Percentiles rank a stretch among this genome's conserved stretches.
These are phyloP conservation scores for Huso huso DNA, from an alignment of 2,797 vertebrate species.

Conservation along the genomic window DNA sequence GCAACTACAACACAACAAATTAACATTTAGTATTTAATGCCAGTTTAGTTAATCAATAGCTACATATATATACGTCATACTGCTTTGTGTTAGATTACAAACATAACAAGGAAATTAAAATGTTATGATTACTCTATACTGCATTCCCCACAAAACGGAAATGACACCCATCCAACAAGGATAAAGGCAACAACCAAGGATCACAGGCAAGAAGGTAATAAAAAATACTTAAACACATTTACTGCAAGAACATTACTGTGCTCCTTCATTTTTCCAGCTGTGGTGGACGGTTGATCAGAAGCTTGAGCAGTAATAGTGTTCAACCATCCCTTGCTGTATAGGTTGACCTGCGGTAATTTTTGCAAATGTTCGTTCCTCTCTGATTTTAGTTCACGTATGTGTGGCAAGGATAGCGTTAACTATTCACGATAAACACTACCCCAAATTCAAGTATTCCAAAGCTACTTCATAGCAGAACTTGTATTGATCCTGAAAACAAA, in stretches of 20 bases:
- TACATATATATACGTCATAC: conserved; percentile 49
- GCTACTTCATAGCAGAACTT: conserved; percentile 98
- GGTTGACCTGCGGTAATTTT: conserved; percentile 9
- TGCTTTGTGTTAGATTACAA: conserved; percentile 65
- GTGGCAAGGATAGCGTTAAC: conserved; percentile 6
- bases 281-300: conserved; percentile 41
- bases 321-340: conserved; percentile 37
- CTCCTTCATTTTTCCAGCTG: conserved; percentile 52
- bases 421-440: conserved; percentile 49
- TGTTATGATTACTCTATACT: conserved; percentile 68
- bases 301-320: conserved; percentile 33
- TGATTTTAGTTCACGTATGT: conserved; percentile 34
- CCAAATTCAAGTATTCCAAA: conserved; percentile 93
- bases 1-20: conserved; percentile 64
- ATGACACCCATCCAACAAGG: conserved; percentile 61
- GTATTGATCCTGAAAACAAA: conserved; percentile 80
- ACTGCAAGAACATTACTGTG: conserved; percentile 71
- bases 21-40: conserved; percentile 63
- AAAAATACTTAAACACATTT: conserved; percentile 49
- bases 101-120: conserved; percentile 65
- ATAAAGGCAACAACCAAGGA: conserved; percentile 62
- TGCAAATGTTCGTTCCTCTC: too few species aligned
- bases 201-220: conserved; percentile 57
- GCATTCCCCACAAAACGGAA: conserved; percentile 74
- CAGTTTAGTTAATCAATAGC: conserved; percentile 58